A percentile compares a stretch with the other conserved stretches of the same genome.
These are phyloP conservation scores for Anagyrus pseudococci DNA, from an alignment of 2,888 invertebrate species.

Conservation along the genomic window DNA sequence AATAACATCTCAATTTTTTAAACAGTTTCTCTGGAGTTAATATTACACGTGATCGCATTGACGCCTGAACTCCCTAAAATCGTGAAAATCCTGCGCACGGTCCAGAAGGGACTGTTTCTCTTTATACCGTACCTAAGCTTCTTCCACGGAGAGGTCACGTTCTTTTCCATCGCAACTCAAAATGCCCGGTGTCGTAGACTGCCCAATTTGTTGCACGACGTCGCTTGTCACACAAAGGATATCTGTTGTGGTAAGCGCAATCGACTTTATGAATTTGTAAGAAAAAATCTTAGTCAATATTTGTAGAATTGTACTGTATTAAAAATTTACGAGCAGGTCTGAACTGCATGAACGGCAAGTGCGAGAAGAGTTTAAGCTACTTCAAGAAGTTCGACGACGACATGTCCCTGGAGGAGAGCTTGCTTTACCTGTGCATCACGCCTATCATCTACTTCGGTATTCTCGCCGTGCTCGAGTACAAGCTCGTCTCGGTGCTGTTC, in stretches of 20 bases:
- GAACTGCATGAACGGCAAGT: conserved; percentile 50
- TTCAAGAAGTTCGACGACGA: conserved; percentile 41
- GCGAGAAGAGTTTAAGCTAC: conserved; percentile 46
- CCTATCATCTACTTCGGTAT: conserved; percentile 65
- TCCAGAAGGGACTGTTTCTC: conserved; percentile 51
- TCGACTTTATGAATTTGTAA: background rate
- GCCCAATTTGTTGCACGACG: conserved; percentile 43
- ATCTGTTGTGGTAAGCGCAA: conserved; percentile 51
- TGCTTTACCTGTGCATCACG: conserved; percentile 46
- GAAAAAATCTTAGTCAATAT: conserved; percentile 2
- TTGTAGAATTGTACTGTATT: background rate
- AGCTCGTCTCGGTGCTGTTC: conserved; percentile 58
- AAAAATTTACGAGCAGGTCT: conserved; percentile 40
- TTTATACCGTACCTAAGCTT: conserved; percentile 55
- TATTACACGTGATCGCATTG: conserved; percentile 44
- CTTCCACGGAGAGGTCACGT: conserved; percentile 53
- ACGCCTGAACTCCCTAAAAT: conserved; percentile 23
- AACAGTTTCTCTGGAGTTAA: conserved; percentile 49
- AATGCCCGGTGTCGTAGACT: conserved; percentile 55
- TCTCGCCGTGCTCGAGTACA: conserved; percentile 69
- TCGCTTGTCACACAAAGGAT: conserved; percentile 44
- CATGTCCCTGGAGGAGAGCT: conserved; percentile 46
- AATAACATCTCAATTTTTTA: conserved; percentile 19
- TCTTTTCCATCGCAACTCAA: conserved; percentile 46
- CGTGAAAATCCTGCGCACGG: conserved; percentile 42